Percentiles rank a stretch among this genome's conserved stretches.
These are phyloP conservation scores for Tetragonisca angustula DNA, from an alignment of 2,888 invertebrate genomes.

Conservation along the genomic window DNA sequence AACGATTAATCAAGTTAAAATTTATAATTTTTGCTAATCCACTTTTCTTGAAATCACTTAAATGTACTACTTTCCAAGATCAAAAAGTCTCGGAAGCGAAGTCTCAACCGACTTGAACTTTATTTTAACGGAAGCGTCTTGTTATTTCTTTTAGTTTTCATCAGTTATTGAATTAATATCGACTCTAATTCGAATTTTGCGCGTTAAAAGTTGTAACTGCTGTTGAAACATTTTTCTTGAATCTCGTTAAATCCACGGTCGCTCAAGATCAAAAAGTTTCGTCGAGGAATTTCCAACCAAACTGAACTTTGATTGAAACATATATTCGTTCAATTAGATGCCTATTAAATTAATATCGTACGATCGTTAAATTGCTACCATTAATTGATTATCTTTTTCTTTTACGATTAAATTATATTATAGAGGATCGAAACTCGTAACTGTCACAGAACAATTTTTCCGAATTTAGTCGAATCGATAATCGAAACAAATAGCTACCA, in stretches of 20 bases:
- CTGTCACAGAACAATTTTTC: no score
- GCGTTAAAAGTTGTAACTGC: slow-evolving; percentile 3
- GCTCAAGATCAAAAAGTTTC: neutral
- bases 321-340: neutral
- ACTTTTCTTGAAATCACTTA: neutral
- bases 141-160: neutral
- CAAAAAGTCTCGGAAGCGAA: neutral
- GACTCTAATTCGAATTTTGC: neutral
- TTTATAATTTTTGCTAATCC: no score
- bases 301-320: neutral
- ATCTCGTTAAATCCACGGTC: neutral
- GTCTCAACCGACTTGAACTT: neutral
- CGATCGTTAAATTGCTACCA: no score
- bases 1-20: no score
- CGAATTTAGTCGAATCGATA: no score
- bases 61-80: neutral
- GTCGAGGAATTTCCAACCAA: neutral
- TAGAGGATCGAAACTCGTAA: no score
- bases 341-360: neutral
- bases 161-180: slow-evolving; percentile 12
- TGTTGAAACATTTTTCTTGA: neutral
- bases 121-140: neutral
- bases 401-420: no score
- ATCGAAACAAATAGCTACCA: no score
- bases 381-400: no score